Base-by-base conservation (phyloP, 2,888 invertebrate genomes). In the Xanthia icteritia region DNA sequence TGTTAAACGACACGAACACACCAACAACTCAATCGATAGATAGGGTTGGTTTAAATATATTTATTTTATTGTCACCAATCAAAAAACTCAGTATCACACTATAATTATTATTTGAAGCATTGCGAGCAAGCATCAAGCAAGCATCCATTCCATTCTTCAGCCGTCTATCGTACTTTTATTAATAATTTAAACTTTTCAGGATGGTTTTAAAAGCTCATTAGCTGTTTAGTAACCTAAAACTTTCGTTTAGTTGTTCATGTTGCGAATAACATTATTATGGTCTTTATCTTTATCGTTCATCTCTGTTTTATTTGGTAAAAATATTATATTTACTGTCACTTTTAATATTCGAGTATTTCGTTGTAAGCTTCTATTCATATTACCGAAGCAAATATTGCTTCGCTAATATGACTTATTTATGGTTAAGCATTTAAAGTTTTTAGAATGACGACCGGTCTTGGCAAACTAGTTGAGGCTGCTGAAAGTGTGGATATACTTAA, bases 391-490 rank as follows among this genome's bases (percentile, higher is more conserved):
- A 48, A 5, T 11, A 42, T 20, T 45, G 4, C n/a, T 65, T 27
- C 45, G 45, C 5, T 48, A 69, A 65, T 23, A 39, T 31, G 9
- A 5, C 48, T 56, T 23, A 51, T 56, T 56, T 78, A 17, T n/a
- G 20, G 31, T 27, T 58, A 58, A 31, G 2, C 20, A 79, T 31
- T 70, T 13, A 15, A n/a, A 5, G 8, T 51, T 83, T 75, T 73
- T 84, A 97, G 99, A 91, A 99, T 99, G 99, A 98, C 97, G 76
- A 98, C 98, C 20, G 99, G 99, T 74, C 95, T 99, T 71, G 97
- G 97, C 85, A 99, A 99, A 92, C 94, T 99, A 64, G 98, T 98
- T 5, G 99, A 99, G 93, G 99, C 99, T 0, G 98, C 98, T 6
- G 97, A 97, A 27, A 98, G 98, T 86, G 99, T 99, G 0, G 98